These are phyloP conservation scores for Bombycilla garrulus DNA, from an alignment of 2,113 vertebrate species.

Conservation along the genomic window DNA sequence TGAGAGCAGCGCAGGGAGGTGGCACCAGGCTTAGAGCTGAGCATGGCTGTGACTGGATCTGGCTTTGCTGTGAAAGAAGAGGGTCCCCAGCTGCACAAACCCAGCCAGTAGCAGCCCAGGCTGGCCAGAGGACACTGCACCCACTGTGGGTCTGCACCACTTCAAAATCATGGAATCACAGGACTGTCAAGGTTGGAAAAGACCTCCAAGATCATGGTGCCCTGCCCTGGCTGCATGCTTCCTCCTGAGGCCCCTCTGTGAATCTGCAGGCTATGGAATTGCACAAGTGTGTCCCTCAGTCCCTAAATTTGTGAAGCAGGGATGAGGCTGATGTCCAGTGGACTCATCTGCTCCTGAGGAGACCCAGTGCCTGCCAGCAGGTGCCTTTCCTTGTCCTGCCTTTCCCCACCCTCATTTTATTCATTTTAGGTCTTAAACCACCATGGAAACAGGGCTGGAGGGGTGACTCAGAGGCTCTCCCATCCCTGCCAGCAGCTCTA, in stretches of 20 bases:
- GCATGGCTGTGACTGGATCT: fast-evolving
- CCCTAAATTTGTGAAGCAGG: not conserved
- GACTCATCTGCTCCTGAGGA: not conserved
- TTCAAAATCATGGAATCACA: not conserved
- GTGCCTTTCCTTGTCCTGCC: not conserved
- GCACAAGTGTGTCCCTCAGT: not conserved
- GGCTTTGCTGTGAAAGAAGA: not conserved
- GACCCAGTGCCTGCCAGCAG: fast-evolving
- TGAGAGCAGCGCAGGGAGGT: not conserved
- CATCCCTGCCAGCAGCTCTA: not conserved
- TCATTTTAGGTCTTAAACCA: not conserved
- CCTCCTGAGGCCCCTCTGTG: not conserved
- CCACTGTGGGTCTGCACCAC: not conserved
- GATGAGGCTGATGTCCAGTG: not conserved
- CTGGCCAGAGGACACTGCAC: not conserved
- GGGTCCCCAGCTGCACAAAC: not conserved
- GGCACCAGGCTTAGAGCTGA: not conserved
- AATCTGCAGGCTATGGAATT: not conserved
- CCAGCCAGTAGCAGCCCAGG: not conserved
- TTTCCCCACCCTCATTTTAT: not conserved
- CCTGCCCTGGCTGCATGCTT: not conserved
- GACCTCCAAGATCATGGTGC: not conserved
- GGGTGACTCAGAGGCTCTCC: not conserved
- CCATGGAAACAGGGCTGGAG: not conserved
- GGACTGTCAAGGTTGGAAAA: not conserved